phyloP scores from a whole-genome alignment of 2,113 vertebrate species.

The Aleadryas rufinucha region DNA sequence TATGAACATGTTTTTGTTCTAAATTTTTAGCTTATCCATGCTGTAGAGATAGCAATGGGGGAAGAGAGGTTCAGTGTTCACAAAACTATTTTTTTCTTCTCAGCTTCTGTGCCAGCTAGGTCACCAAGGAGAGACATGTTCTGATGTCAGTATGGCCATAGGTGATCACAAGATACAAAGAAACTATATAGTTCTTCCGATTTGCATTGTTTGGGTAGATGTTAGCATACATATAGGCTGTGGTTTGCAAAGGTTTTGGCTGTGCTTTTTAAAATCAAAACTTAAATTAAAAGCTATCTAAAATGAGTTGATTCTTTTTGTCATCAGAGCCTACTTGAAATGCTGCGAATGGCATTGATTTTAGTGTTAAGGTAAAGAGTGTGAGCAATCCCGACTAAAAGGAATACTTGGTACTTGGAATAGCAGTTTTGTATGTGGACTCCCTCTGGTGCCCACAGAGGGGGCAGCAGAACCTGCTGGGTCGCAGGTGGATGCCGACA shows the following conservation, averaged over 20 bases:
- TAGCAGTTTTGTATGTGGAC: neutral
- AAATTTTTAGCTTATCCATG: neutral
- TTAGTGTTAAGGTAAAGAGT: neutral
- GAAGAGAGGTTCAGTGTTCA: neutral
- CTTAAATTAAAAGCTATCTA: neutral
- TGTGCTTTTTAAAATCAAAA: neutral
- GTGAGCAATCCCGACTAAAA: neutral
- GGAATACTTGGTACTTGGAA: neutral
- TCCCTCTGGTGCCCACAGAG: neutral
- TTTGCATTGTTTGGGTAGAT: neutral
- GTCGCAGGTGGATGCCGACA: fast-evolving
- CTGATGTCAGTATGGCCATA: neutral
- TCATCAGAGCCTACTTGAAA: neutral
- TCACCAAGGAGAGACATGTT: neutral
- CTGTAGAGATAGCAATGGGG: neutral
- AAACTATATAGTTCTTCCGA: neutral
- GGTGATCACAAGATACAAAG: neutral
- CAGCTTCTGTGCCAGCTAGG: neutral
- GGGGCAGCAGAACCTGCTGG: neutral
- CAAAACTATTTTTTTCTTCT: neutral
- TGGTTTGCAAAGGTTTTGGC: neutral
- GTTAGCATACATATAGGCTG: neutral
- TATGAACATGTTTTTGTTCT: neutral
- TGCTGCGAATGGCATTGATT: neutral
- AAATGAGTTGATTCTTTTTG: neutral